phyloP scores from a whole-genome alignment of 2,113 vertebrate genomes.

The Equus quagga region DNA sequence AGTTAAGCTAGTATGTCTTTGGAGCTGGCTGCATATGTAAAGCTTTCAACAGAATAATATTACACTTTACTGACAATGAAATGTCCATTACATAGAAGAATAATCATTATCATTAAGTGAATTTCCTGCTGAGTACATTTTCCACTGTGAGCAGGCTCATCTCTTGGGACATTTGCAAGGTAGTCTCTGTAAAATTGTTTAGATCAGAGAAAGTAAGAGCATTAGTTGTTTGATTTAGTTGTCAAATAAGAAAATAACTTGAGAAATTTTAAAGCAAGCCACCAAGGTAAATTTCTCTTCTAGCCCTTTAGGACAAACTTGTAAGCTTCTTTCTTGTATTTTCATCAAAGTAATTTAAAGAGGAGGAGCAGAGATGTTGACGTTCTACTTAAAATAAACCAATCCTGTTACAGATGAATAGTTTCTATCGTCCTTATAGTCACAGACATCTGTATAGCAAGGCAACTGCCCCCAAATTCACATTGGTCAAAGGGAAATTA shows the following conservation, averaged over 20 bases:
- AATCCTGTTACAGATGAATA: not conserved
- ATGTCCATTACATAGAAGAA: constrained; percentile 76
- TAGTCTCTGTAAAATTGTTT: constrained; percentile 73
- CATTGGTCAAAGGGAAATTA: not conserved
- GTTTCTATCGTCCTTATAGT: not conserved
- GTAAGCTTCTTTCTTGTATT: not conserved
- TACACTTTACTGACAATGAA: constrained; percentile 75
- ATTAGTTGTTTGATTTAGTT: constrained; percentile 62
- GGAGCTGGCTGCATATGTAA: constrained; percentile 50
- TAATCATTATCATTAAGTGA: constrained; percentile 76
- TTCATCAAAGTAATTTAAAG: constrained; percentile 18
- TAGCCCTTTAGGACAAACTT: not conserved
- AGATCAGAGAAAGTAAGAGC: constrained; percentile 51
- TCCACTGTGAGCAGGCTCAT: constrained; percentile 39
- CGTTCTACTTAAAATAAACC: constrained; percentile 30
- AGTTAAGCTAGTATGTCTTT: constrained; percentile 52
- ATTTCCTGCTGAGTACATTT: constrained; percentile 71
- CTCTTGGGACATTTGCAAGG: not conserved
- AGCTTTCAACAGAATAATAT: constrained; percentile 75
- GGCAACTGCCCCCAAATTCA: not conserved
- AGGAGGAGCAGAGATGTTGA: not conserved
- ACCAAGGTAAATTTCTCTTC: not conserved
- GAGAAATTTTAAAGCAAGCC: constrained; percentile 52
- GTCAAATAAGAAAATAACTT: constrained; percentile 69
- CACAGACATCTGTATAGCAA: not conserved